Evolutionary conservation across 2,797 vertebrate species (phyloP).

Genomic region (Lates japonicus): DNA sequence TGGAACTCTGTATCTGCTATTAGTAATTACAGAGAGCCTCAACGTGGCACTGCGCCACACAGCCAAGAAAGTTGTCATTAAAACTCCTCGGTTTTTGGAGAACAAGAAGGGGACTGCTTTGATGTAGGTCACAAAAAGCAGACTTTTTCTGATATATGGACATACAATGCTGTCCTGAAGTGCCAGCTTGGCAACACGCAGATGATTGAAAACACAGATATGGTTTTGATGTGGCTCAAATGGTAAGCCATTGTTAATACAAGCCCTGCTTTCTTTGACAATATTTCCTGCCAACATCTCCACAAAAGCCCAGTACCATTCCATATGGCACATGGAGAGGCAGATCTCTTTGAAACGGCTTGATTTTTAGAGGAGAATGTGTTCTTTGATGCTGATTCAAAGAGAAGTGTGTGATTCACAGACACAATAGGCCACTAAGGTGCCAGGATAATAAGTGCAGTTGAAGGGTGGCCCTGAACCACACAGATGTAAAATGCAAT

Average conservation of each 20-base stretch:
- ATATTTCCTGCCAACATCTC: slow-evolving; percentile 60
- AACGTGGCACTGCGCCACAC: slow-evolving; percentile 45
- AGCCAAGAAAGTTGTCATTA: slow-evolving; percentile 64
- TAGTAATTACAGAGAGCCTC: slow-evolving; percentile 65
- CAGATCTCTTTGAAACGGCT: slow-evolving; percentile 42
- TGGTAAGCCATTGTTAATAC: slow-evolving; percentile 65
- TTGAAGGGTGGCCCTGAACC: slow-evolving; percentile 44
- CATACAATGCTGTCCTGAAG: slow-evolving; percentile 42
- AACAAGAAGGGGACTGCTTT: slow-evolving; percentile 53
- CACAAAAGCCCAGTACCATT: slow-evolving; percentile 35
- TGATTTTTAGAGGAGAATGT: slow-evolving; percentile 58
- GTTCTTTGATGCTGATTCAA: slow-evolving; percentile 70
- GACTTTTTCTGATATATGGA: slow-evolving; percentile 38
- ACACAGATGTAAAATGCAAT: slow-evolving; percentile 54
- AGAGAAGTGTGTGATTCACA: slow-evolving; percentile 55
- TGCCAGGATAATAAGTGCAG: slow-evolving; percentile 49
- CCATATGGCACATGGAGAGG: slow-evolving; percentile 60
- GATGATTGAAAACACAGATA: slow-evolving; percentile 51
- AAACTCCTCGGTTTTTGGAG: slow-evolving; percentile 48
- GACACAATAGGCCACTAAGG: slow-evolving; percentile 45
- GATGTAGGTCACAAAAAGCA: slow-evolving; percentile 53
- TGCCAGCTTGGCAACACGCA: slow-evolving; percentile 66
- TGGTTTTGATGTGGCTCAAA: slow-evolving; percentile 68
- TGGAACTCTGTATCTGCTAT: slow-evolving; percentile 58
- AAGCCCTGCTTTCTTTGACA: slow-evolving; percentile 51